phyloP scores from a whole-genome alignment of 1,140 invertebrate genomes.

The Drosophila sp. region DNA sequence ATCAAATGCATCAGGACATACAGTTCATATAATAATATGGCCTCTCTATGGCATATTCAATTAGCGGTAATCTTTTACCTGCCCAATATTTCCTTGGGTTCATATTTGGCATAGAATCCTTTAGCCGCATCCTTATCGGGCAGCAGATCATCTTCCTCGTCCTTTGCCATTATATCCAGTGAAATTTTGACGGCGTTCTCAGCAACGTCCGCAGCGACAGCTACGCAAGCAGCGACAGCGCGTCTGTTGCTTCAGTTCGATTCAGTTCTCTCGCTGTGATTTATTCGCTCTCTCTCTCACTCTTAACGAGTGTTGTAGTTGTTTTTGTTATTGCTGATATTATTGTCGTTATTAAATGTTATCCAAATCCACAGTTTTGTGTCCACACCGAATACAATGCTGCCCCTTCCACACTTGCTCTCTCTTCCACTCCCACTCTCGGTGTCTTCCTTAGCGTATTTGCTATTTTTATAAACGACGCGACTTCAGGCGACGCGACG shows the following conservation, averaged over 20 bases:
- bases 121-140: conserved; percentile 95
- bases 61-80: conserved; percentile 87
- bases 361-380: conserved; percentile 29
- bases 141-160: conserved; percentile 92
- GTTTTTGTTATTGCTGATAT: conserved; percentile 2
- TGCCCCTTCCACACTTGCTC: background rate
- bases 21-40: no score
- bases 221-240: conserved; percentile 2
- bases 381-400: conserved; percentile 23
- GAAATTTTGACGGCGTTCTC: conserved; percentile 77
- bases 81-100: conserved; percentile 98
- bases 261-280: background rate
- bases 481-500: conserved; percentile 26
- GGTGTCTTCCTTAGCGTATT: conserved; percentile 39
- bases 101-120: conserved; percentile 99
- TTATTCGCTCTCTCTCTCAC: background rate
- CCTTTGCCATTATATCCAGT: conserved; percentile 87
- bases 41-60: background rate
- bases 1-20: no score
- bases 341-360: conserved; percentile 16
- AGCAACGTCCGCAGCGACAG: conserved; percentile 24
- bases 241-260: conserved; percentile 5
- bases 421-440: background rate
- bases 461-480: conserved; percentile 70
- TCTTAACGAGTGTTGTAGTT: background rate